Conservation (phyloP, 2,888 invertebrate species). For the Apocheima hispidaria region DNA sequence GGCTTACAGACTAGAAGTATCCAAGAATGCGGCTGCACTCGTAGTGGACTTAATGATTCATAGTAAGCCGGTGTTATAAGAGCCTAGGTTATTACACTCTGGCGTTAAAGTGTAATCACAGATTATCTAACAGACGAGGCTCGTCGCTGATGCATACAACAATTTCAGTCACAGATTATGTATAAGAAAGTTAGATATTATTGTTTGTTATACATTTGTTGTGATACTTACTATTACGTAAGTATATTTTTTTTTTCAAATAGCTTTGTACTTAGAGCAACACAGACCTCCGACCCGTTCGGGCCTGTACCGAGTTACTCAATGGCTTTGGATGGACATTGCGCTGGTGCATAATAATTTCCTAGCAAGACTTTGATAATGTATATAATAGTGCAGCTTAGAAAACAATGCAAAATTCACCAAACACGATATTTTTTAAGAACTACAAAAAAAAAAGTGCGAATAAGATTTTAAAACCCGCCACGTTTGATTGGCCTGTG, state of each 20-base stretch:
- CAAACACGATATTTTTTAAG: too few relatives aligned
- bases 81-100: conserved; percentile 39
- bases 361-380: too few relatives aligned
- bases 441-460: too few relatives aligned
- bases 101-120: conserved; percentile 35
- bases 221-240: not conserved
- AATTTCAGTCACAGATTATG: conserved; percentile 9
- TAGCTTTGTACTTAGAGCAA: too few relatives aligned
- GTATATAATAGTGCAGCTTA: not conserved
- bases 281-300: too few relatives aligned
- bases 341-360: too few relatives aligned
- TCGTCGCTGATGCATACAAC: conserved; percentile 9
- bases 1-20: too few relatives aligned
- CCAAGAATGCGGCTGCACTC: conserved; percentile 41
- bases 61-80: conserved; percentile 24
- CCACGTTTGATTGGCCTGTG: too few relatives aligned
- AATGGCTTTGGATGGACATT: not conserved
- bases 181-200: conserved; percentile 14
- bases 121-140: conserved; percentile 21
- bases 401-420: too few relatives aligned
- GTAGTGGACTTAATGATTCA: conserved; percentile 43
- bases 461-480: too few relatives aligned
- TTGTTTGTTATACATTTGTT: conserved; percentile 4
- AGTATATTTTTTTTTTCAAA: too few relatives aligned
- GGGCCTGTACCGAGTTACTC: too few relatives aligned